Base-by-base conservation (phyloP, 1,140 invertebrate genomes). In the Lethocerus indicus region DNA sequence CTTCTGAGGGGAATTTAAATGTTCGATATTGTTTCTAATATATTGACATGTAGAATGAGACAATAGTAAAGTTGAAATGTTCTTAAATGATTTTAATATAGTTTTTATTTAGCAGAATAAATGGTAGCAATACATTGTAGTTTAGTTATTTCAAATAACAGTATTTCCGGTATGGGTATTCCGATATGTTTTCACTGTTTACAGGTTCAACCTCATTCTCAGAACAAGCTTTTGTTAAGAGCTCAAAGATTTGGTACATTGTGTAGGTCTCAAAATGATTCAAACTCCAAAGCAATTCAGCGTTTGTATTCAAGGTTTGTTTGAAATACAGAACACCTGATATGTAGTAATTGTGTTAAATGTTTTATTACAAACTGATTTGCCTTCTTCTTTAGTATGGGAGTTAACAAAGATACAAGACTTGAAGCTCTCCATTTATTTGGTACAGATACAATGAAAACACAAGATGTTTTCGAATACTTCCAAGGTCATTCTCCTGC, bases 401-500 rank as follows among this genome's bases (percentile, higher is more conserved):
- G 47, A 24, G 47, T 53, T 64, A 71, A 80, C 57, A 71, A 73
- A 63, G 67, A 75, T 63, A 61, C 77, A 59, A 68, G 83, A 54
- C 68, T 81, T 54, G 79, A 85, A 65, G 71, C 78, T 18, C 62
- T 89, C 36, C 81, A 87, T 62, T 70, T 88, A 56, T 65, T 74
- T 60, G 83, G 84, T 25, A 76, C 79, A 1, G 69, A 83, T 57
- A 73, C 83, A 14, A 76, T 88, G 69, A 79, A 67, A 53, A 83
- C 79, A 25, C 73, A 78, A 62, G 82, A 88, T 64, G 71, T 88
- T 24, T 80, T 87, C 59, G 71, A 74, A 54, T 87, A 87, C 64
- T 82, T 87, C 58, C 67, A 73, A 60, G 73, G 79, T 54, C 84
- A 79, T 67, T 72, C 72, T 47, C 82, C 84, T 29, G 66, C 74